Evolutionary conservation across 2,113 vertebrate species (phyloP), one percentile per base, ranked within the genome.

Genomic region (Gopherus flavomarginatus): DNA sequence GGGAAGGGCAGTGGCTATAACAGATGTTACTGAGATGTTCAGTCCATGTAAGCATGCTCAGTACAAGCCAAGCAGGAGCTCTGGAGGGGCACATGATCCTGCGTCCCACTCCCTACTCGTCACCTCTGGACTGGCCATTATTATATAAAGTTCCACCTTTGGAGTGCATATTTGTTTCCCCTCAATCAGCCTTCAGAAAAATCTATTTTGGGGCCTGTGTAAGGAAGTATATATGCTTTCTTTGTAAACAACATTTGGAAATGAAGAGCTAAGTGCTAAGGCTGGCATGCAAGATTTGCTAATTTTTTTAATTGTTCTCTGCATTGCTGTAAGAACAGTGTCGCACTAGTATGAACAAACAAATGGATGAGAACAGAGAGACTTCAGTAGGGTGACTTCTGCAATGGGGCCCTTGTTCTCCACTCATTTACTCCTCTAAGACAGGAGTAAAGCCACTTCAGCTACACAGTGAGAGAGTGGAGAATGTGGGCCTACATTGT

Each of bases 271-370:
- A 96, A 97, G 80, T 87, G 82, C 87, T 94, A 47, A 81, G 96
- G 79, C 90, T 95, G 93, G 93, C 93, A 90, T 95, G 86, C 87
- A 97, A 96, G 92, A 96, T 94, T 94, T 96, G 92, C 85, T 96
- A 96, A 87, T 93, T 92, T 95, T 75, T 94, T 90, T 83, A 13
- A 10, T 4, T 2, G 53, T 4, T 1, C 24, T 78, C 0, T 38
- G 92, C 90, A 80, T 95, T 97, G 97, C 96, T 97, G 96, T 97
- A 95, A 97, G 97, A 97, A 97, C 96, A 96, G 87, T 90, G 42
- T n/a, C 4, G 14, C n/a, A 22, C 93, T 90, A 85, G n/a, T 56
- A 95, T 88, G 91, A 96, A 96, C 93, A 97, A 97, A 97, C 86
- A 94, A 38, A 80, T 50, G 89, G 91, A 94, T 95, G 86, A 92